phyloP scores from a whole-genome alignment of 2,113 vertebrate genomes.

The Butorides virescens region DNA sequence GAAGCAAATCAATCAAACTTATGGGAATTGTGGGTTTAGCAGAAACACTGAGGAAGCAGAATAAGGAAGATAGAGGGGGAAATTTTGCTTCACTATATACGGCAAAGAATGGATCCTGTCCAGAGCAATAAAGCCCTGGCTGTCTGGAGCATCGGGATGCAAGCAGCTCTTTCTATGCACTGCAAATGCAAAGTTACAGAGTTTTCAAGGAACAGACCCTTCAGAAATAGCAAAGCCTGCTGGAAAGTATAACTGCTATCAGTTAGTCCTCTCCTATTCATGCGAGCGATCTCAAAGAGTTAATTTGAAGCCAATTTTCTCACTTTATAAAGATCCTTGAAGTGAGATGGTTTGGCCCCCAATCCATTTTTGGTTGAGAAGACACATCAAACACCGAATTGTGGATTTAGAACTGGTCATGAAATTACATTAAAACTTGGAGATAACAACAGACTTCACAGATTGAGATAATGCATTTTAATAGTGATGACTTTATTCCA shows the following conservation, averaged over 20 bases:
- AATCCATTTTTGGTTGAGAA: neutral
- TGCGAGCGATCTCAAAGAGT: neutral
- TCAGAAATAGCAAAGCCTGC: neutral
- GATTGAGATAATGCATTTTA: neutral
- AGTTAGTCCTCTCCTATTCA: neutral
- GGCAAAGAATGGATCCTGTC: neutral
- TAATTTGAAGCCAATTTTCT: neutral
- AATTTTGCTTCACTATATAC: neutral
- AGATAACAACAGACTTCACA: neutral
- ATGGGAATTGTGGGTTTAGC: neutral
- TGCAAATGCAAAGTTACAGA: neutral
- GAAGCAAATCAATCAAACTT: neutral
- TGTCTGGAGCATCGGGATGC: accelerated
- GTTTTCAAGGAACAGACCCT: neutral
- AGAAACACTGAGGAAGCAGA: neutral
- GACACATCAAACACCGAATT: neutral
- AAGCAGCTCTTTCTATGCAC: neutral
- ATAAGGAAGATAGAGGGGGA: neutral
- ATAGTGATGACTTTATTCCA: neutral
- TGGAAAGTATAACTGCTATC: neutral
- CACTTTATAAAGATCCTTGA: neutral
- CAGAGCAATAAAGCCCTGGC: neutral
- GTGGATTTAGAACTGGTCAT: neutral
- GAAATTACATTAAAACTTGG: neutral
- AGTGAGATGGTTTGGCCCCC: neutral